Evolutionary conservation across 2,113 vertebrate species (phyloP), one percentile per base, ranked within the genome.

Genomic region (Gasterosteus nipponicus): DNA sequence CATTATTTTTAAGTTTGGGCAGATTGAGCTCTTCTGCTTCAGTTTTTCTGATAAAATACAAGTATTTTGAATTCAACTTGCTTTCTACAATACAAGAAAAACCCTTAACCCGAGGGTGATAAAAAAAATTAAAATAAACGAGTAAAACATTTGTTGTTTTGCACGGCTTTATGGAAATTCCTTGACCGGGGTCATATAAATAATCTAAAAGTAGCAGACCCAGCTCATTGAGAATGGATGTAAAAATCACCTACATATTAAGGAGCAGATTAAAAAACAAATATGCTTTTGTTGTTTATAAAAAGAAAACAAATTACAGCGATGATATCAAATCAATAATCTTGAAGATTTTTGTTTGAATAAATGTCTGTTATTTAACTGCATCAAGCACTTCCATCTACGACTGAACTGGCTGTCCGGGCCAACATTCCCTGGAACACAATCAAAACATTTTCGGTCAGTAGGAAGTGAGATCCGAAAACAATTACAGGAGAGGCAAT

Each of bases 31-130:
- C 33, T 18, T 31, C 16, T 35, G 62, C 5, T 39, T 19, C 46
- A 47, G 16, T 46, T 67, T 73, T 46, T 5, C 42, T 51, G 16
- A 61, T 58, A 67, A 3, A 71, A 67, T 65, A 2, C 49, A 39
- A 41, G n/a, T 3, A 74, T 59, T 69, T 9, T 65, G 11, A 29
- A 49, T 51, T 67, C 18, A 58, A 22, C 64, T 41, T 5, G 2
- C 19, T 58, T 3, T n/a, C 10, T 2, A 26, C 5, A 61, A 9
- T 10, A 31, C 15, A 44, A 49, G 16, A 33, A 39, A 2, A 69
- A 54, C 38, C 10, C 7, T 3, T 33, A 29, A 6, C 12, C 14
- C 35, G 2, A 18, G 9, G 26, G 11, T 11, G 18, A 26, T 35
- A 14, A 33, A 9, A 38, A 62, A 26, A 22, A 16, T 22, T 26